Evolutionary conservation across 2,113 vertebrate genomes (phyloP), one percentile per base, ranked within the genome.

Genomic region (Nannospalax galili): DNA sequence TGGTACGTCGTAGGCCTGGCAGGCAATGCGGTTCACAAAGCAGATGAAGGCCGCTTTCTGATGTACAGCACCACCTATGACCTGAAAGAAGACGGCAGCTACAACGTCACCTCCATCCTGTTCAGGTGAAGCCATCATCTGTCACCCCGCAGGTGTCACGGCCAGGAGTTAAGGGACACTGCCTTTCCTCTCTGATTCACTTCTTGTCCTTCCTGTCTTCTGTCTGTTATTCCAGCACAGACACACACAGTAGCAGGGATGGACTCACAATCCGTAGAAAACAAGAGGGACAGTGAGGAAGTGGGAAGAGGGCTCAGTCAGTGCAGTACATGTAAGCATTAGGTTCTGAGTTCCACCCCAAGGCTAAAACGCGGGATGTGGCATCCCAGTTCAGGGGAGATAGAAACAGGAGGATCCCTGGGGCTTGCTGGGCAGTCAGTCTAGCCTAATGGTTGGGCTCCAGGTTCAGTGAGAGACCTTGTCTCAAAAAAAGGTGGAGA

Each of bases 1-100:
- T 99, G 99, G 99, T 99, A 98, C 79, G 90, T 98, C 30, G 26
- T 99, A 0, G 99, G 98, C 56, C 80, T 99, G 96, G 99, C 99
- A n/a, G 99, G 99, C 35, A 98, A 97, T 1, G 80, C 89, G 6
- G 92, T 99, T 97, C 80, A 97, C 37, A 99, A 97, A 97, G 79
- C 95, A 62, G 60, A 52, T 2, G 45, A 82, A 72, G 14, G 30
- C 90, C 1, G 73, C 9, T 95, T 98, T 97, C 99, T 98, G 95
- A 98, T 99, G 98, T 99, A 99, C 64, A 98, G 98, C 45, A 98
- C 98, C 0, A 58, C 88, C 19, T 73, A 99, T 0, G 42, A 91
- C 0, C 37, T 98, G 42, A 98, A 98, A 0, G 84, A 93, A 1
- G 98, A 97, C 3, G 98, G 98, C 52, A 99, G 99, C 97, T 96